A percentile compares a stretch with the other conserved stretches of the same genome.
Conservation (phyloP, 1,140 invertebrate genomes). For the Aricia agestis region DNA sequence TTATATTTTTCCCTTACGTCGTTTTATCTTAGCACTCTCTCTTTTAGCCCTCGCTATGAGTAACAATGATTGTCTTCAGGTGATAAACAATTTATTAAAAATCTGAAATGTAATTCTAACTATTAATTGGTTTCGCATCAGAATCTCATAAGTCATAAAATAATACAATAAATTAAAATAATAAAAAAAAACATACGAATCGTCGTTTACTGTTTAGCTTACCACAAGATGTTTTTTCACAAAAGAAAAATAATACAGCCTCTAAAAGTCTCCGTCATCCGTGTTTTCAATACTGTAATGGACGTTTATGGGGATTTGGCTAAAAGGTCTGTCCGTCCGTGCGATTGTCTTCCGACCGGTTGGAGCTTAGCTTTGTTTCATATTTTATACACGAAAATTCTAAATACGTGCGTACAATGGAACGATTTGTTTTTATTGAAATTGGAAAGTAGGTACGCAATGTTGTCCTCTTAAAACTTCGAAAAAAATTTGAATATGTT, state of each 20-base stretch:
- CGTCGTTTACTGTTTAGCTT: background rate
- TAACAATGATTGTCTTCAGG: too few species aligned
- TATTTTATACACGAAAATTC: conserved; percentile 16
- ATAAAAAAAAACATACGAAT: background rate
- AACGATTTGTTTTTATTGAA: background rate
- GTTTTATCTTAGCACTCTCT: too few species aligned
- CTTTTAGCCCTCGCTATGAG: too few species aligned
- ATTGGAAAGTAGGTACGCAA: too few species aligned
- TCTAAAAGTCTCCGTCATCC: background rate
- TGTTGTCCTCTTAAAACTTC: too few species aligned
- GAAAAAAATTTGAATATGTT: too few species aligned
- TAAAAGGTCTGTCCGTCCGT: conserved; percentile 32
- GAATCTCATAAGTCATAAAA: too few species aligned
- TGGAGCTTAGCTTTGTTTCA: conserved; percentile 20
- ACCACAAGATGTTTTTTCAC: background rate
- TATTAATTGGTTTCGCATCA: too few species aligned
- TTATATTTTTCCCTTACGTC: too few species aligned
- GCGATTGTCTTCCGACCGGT: conserved; percentile 27
- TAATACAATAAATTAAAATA: too few species aligned
- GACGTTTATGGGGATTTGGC: conserved; percentile 27
- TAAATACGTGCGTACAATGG: background rate
- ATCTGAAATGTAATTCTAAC: too few species aligned
- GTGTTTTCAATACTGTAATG: conserved; percentile 9
- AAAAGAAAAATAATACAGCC: conserved; percentile 1
- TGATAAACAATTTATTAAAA: too few species aligned